A percentile compares a stretch with the other conserved stretches of the same genome.
These are phyloP conservation scores for Chloropsis cyanopogon DNA, from an alignment of 2,113 vertebrate species.

Conservation along the genomic window DNA sequence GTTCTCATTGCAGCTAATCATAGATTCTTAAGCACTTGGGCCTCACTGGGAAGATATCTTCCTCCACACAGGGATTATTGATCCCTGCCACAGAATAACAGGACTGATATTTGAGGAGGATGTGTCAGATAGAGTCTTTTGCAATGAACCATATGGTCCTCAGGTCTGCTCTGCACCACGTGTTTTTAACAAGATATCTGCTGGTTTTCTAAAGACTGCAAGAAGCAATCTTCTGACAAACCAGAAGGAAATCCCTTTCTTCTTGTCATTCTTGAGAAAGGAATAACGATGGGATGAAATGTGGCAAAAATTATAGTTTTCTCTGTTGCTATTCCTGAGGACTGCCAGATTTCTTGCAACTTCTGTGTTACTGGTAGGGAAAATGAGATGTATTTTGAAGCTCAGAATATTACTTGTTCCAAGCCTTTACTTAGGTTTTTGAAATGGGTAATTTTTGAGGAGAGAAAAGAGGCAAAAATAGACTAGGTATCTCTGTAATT, in stretches of 20 bases:
- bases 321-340: not conserved
- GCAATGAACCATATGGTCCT: not conserved
- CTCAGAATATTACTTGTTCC: not conserved
- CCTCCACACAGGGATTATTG: not conserved
- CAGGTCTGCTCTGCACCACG: conserved; percentile 1
- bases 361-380: not conserved
- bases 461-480: not conserved
- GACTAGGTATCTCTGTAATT: not conserved
- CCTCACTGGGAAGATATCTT: not conserved
- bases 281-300: not conserved
- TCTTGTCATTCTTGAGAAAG: not conserved
- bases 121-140: not conserved
- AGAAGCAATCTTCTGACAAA: not conserved
- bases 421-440: not conserved
- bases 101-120: not conserved
- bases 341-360: not conserved
- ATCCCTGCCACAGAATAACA: not conserved
- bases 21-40: not conserved
- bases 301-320: not conserved
- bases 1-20: not conserved
- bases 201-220: not conserved
- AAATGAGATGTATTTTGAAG: not conserved
- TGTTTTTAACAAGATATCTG: not conserved
- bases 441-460: not conserved
- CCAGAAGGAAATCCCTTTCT: conserved; percentile 22